Percentiles rank a stretch among this genome's conserved stretches.
Conservation (phyloP, 1,140 invertebrate species). For the Caenorhabditis brenneri region DNA sequence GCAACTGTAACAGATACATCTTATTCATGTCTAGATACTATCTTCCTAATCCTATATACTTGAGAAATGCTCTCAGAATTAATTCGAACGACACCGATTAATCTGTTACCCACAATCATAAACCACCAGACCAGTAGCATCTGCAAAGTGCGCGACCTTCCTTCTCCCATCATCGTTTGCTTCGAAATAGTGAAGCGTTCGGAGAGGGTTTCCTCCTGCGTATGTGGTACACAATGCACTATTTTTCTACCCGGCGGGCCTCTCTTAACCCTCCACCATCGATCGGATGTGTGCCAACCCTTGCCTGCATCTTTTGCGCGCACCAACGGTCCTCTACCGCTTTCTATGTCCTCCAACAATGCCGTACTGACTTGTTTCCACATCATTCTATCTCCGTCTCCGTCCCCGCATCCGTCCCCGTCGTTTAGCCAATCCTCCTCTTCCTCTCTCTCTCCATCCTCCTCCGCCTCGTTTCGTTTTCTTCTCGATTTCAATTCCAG, state of each 20-base stretch:
- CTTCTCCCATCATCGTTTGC: background rate
- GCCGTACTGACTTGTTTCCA: background rate
- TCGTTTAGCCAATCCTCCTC: constrained; percentile 37
- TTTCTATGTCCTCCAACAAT: constrained; percentile 7
- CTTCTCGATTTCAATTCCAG: constrained; percentile 39
- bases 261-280: background rate
- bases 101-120: constrained; percentile 21
- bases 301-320: constrained; percentile 33
- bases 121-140: constrained; percentile 36
- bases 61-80: background rate
- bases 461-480: background rate
- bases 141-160: constrained; percentile 38
- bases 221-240: constrained; percentile 33
- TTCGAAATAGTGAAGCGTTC: constrained; percentile 33
- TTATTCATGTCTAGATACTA: background rate
- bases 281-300: constrained; percentile 40
- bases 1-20: background rate
- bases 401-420: constrained; percentile 28
- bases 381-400: constrained; percentile 33
- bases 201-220: constrained; percentile 9
- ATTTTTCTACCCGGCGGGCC: background rate
- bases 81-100: constrained; percentile 22
- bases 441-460: background rate
- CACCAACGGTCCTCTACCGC: constrained; percentile 22
- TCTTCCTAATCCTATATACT: background rate